A percentile compares a stretch with the other conserved stretches of the same genome.
Evolutionary conservation across 2,113 vertebrate species (phyloP).

Genomic region (Chrysochloris asiatica): DNA sequence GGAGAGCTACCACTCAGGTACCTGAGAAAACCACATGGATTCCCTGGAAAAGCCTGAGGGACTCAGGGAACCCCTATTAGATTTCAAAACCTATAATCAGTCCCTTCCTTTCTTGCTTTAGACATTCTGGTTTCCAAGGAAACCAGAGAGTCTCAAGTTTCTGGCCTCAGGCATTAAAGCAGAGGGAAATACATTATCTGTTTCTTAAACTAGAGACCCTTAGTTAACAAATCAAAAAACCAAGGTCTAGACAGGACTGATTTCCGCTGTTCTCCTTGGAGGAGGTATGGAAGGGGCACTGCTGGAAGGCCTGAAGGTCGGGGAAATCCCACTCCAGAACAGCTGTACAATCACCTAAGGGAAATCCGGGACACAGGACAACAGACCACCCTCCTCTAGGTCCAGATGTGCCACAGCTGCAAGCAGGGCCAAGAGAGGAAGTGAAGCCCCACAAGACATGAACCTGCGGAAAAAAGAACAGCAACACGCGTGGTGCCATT

Average conservation of each 20-base stretch:
- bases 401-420: background rate
- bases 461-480: background rate
- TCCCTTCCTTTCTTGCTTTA: background rate
- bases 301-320: background rate
- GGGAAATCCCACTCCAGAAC: background rate
- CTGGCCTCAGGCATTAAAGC: slow-evolving; percentile 16
- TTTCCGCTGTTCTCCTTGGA: background rate
- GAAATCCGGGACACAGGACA: background rate
- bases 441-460: too few relatives aligned
- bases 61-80: background rate
- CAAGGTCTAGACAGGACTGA: background rate
- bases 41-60: background rate
- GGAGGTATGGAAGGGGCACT: background rate
- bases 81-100: background rate
- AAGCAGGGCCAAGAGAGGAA: background rate
- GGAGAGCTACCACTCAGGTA: background rate
- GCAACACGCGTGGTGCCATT: accelerated
- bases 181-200: background rate
- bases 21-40: background rate
- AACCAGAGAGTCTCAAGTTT: background rate
- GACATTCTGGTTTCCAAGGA: background rate
- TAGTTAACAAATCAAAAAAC: slow-evolving; percentile 42
- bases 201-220: slow-evolving; percentile 29
- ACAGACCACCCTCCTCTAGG: background rate
- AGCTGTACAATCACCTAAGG: background rate